A percentile compares a stretch with the other conserved stretches of the same genome.
Evolutionary conservation across 2,888 invertebrate genomes (phyloP).

Genomic region (Tipula unca): DNA sequence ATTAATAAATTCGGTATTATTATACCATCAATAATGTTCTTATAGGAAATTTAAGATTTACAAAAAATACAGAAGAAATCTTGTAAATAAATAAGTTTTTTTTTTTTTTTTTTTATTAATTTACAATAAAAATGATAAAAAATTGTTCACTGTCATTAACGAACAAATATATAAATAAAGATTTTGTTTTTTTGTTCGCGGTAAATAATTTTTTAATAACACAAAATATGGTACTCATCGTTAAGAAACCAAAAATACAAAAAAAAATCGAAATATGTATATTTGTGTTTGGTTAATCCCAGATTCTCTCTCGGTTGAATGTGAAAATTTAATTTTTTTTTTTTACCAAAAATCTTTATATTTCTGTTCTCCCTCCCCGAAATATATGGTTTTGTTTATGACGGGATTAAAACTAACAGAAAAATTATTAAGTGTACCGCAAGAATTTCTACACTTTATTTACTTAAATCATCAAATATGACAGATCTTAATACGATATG

Average conservation of each 20-base stretch:
- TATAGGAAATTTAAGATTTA: background rate
- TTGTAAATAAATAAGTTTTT: background rate
- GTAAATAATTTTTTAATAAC: slow-evolving; percentile 3
- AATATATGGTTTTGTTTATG: background rate
- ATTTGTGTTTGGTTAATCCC: background rate
- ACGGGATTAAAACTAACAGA: background rate
- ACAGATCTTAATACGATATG: background rate
- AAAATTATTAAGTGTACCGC: background rate
- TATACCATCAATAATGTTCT: background rate
- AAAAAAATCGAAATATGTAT: background rate
- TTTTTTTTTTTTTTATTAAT: background rate
- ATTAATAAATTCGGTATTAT: background rate
- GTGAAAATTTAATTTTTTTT: background rate
- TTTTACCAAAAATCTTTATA: background rate
- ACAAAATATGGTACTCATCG: slow-evolving; percentile 14
- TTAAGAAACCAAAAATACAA: background rate
- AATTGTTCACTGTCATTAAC: slow-evolving; percentile 14
- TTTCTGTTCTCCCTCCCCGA: background rate
- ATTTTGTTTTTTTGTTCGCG: background rate
- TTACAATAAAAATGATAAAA: background rate
- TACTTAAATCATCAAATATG: background rate
- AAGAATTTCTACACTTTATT: background rate
- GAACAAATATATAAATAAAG: background rate
- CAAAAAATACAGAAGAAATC: background rate
- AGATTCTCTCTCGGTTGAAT: background rate